Evolutionary conservation across 2,888 invertebrate species (phyloP).

Genomic region (Agrochola lota): DNA sequence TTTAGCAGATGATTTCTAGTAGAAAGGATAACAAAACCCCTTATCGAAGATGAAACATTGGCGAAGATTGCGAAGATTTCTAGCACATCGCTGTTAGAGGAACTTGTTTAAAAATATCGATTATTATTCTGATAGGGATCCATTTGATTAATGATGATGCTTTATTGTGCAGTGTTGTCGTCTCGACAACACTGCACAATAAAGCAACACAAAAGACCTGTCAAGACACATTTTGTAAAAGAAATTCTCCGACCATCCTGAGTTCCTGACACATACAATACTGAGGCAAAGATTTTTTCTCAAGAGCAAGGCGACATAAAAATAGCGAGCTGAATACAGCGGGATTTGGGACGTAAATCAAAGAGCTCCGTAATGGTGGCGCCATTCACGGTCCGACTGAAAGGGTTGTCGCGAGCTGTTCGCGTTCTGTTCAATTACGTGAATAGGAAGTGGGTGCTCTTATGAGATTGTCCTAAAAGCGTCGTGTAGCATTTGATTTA

Average conservation of each 20-base stretch:
- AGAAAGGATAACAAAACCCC: too few relatives aligned
- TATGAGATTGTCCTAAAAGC: constrained; percentile 46
- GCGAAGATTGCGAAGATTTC: not conserved
- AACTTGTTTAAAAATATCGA: not conserved
- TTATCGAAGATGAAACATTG: not conserved
- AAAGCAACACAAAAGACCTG: not conserved
- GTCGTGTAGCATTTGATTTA: constrained; percentile 14
- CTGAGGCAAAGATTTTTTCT: constrained; percentile 33
- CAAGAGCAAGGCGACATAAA: constrained; percentile 57
- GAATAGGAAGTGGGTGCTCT: constrained; percentile 48
- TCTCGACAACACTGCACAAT: constrained; percentile 6
- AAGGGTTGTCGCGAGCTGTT: constrained; percentile 52
- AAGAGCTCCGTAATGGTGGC: constrained; percentile 66
- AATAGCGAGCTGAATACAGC: constrained; percentile 66
- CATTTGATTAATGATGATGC: constrained; percentile 11
- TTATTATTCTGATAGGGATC: not conserved
- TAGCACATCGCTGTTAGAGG: not conserved
- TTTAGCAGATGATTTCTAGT: not conserved
- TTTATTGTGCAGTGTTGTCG: too few relatives aligned
- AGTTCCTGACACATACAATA: constrained; percentile 19
- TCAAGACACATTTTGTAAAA: constrained; percentile 5
- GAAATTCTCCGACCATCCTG: not conserved
- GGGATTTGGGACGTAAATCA: constrained; percentile 72
- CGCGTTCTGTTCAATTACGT: constrained; percentile 49
- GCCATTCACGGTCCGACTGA: constrained; percentile 56